Evolutionary conservation across 2,888 invertebrate species (phyloP).

Genomic region (Scaptomyza polygonia): DNA sequence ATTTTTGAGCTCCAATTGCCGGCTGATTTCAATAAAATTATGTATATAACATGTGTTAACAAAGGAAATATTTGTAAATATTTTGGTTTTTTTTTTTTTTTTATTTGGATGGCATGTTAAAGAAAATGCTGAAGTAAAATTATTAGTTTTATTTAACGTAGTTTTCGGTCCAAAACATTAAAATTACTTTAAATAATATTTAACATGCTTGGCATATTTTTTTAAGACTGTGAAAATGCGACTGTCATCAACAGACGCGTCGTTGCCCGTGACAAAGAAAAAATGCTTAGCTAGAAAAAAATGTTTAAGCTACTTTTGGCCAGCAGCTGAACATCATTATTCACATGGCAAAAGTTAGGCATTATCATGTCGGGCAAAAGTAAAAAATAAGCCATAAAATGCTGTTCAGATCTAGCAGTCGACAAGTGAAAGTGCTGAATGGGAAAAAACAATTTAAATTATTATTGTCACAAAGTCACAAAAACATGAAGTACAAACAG

Average conservation of each 20-base stretch:
- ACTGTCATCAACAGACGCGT: constrained; percentile 62
- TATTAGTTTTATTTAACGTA: too few species aligned
- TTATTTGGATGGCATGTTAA: too few species aligned
- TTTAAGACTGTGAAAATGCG: constrained; percentile 47
- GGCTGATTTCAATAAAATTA: constrained; percentile 31
- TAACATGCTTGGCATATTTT: constrained; percentile 5
- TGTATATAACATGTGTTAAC: constrained; percentile 39
- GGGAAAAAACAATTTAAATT: constrained; percentile 4
- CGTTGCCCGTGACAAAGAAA: constrained; percentile 55
- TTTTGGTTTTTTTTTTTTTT: too few species aligned
- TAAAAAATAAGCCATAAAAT: constrained; percentile 22
- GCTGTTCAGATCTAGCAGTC: background rate
- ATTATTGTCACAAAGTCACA: constrained; percentile 9
- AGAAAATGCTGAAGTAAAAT: too few species aligned
- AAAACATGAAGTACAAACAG: background rate
- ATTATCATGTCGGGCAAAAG: constrained; percentile 57
- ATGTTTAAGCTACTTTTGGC: constrained; percentile 40
- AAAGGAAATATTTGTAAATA: too few species aligned
- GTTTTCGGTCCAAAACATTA: too few species aligned
- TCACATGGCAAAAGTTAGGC: constrained; percentile 64
- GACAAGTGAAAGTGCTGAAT: constrained; percentile 15
- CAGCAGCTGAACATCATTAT: constrained; percentile 70
- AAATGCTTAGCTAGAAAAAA: constrained; percentile 38
- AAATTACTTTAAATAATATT: background rate
- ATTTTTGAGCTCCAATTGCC: constrained; percentile 3